Evolutionary conservation across 2,888 invertebrate genomes (phyloP), one percentile per base, ranked within the genome.

Genomic region (Rugalucina vietnamica): DNA sequence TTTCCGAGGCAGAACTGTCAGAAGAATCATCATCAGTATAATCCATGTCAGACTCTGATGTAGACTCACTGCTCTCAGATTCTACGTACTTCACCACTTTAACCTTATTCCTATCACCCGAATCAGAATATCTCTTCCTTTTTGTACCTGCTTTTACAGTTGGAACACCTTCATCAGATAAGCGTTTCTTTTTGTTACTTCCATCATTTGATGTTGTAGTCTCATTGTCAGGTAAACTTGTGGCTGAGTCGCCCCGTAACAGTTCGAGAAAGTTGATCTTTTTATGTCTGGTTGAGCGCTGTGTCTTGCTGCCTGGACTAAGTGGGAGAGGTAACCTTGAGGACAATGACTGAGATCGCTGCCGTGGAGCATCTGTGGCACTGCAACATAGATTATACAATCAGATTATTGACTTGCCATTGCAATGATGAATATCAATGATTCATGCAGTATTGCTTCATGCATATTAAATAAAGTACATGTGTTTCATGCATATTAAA

Each of bases 191-290:
- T n/a, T 57, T 75, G 12, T 76, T 71, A 50, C 37, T 71, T 18
- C 72, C 73, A 3, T 32, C 5, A 69, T 43, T 39, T 60, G 32
- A 4, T 32, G 34, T 74, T 0, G 32, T 24, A 37, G 32, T 50
- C 1, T 78, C 78, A 14, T 85, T 81, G 14, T 83, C 88, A 5
- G 77, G 29, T 1, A 50, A 57, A 27, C 88, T 84, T 27, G 81
- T 79, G 12, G 81, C 76, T 8, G 90, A 88, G 79, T 93, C 93
- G 21, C 93, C 94, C 34, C 91, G 90, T 43, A 93, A 80, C 90
- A 94, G 88, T 82, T 93, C 93, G 2, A 93, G 85, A 76, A 93
- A 94, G 83, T 92, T 92, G 24, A 94, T 91, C 80, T 94, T 94
- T 86, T 93, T 94, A 85, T 94, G 93, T 2, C 93, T 81, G 8